A percentile compares a stretch with the other conserved stretches of the same genome.
These are phyloP conservation scores for Theristicus caerulescens DNA, from an alignment of 2,113 vertebrate species.

Conservation along the genomic window DNA sequence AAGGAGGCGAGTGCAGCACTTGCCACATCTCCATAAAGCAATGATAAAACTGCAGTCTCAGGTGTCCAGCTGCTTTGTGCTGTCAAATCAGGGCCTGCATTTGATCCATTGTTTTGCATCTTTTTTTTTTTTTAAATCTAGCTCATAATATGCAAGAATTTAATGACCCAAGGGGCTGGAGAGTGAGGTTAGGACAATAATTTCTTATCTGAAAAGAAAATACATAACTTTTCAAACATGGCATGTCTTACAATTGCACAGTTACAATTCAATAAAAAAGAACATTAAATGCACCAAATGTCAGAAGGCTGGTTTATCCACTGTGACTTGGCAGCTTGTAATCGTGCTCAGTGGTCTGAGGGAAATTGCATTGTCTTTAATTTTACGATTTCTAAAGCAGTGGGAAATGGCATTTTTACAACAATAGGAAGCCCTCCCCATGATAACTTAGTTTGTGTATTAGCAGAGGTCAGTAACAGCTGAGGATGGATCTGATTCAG, in stretches of 20 bases:
- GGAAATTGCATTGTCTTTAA: conserved; percentile 15
- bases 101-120: not conserved
- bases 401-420: not conserved
- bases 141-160: not conserved
- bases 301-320: not conserved
- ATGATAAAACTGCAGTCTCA: not conserved
- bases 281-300: not conserved
- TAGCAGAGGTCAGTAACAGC: not conserved
- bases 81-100: not conserved
- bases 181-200: not conserved
- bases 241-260: not conserved
- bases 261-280: not conserved
- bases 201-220: not conserved
- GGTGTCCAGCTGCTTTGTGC: not conserved
- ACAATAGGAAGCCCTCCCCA: not conserved
- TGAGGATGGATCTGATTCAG: not conserved
- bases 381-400: conserved; percentile 20
- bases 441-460: not conserved
- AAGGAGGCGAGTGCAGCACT: not conserved
- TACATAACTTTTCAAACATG: not conserved
- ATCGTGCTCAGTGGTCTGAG: not conserved
- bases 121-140: not conserved
- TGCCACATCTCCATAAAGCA: not conserved
- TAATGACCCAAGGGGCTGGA: not conserved
- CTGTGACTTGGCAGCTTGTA: conserved; percentile 14